These are phyloP conservation scores for Progne subis DNA, from an alignment of 2,113 vertebrate species.

Conservation along the genomic window DNA sequence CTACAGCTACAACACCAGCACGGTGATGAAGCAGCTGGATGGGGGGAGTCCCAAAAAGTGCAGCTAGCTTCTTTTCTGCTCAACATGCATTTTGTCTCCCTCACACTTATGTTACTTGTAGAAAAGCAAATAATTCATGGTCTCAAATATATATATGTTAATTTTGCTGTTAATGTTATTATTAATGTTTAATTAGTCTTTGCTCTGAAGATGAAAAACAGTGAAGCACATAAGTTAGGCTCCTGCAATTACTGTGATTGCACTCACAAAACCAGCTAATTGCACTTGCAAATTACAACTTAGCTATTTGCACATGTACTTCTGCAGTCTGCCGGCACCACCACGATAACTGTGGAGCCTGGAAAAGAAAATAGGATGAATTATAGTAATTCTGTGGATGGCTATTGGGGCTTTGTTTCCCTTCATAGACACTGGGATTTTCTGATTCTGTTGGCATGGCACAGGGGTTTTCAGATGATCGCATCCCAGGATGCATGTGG, in stretches of 20 bases:
- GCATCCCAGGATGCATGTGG: rapidly evolving
- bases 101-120: constrained; percentile 10
- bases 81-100: constrained; percentile 26
- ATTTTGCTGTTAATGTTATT: constrained; percentile 69
- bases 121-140: constrained; percentile 63
- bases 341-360: constrained; percentile 15
- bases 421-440: neutral
- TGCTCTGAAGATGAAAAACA: constrained; percentile 65
- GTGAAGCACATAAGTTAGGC: constrained; percentile 59
- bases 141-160: constrained; percentile 63
- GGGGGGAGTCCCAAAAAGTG: neutral
- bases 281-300: constrained; percentile 70
- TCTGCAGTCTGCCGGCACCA: constrained; percentile 47
- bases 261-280: constrained; percentile 70
- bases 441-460: neutral
- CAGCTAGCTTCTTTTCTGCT: constrained; percentile 16
- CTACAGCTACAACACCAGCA: constrained; percentile 18
- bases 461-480: neutral
- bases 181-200: constrained; percentile 72
- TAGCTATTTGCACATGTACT: constrained; percentile 67
- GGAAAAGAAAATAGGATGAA: constrained; percentile 29
- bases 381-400: constrained; percentile 32
- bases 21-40: constrained; percentile 37
- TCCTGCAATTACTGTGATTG: constrained; percentile 71
- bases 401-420: constrained; percentile 19